Conservation (phyloP, 2,797 vertebrate species). For the Neoniphon sammara region DNA sequence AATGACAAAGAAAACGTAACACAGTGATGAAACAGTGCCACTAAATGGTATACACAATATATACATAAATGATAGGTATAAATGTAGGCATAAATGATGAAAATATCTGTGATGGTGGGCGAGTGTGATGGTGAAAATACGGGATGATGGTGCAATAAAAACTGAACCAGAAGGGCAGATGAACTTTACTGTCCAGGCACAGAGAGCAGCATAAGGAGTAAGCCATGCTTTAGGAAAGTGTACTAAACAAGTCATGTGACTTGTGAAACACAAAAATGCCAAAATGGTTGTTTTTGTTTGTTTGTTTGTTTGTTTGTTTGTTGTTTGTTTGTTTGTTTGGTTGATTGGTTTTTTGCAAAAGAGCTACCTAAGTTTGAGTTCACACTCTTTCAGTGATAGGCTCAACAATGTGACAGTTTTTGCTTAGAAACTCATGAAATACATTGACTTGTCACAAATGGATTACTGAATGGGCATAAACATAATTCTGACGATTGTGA, state of each 20-base stretch:
- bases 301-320: background rate
- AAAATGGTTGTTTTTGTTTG: constrained; percentile 28
- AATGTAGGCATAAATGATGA: constrained; percentile 20
- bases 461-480: background rate
- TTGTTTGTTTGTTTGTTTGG: background rate
- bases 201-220: constrained; percentile 19
- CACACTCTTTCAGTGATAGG: constrained; percentile 12
- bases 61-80: too few species aligned
- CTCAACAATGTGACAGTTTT: constrained; percentile 12
- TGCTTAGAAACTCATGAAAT: background rate
- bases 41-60: constrained; percentile 22
- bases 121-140: constrained; percentile 17
- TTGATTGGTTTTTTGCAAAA: constrained; percentile 4
- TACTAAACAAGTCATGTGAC: constrained; percentile 41
- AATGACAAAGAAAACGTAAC: constrained; percentile 48
- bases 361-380: constrained; percentile 12
- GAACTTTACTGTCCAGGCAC: constrained; percentile 50
- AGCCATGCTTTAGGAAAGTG: constrained; percentile 62
- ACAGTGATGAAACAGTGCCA: constrained; percentile 34
- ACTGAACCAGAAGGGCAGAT: constrained; percentile 36
- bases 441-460: background rate
- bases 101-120: background rate
- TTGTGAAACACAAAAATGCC: constrained; percentile 30
- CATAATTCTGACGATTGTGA: constrained; percentile 3
- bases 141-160: constrained; percentile 34